Conservation (phyloP, 2,113 vertebrate species). For the Noturus placidus region DNA sequence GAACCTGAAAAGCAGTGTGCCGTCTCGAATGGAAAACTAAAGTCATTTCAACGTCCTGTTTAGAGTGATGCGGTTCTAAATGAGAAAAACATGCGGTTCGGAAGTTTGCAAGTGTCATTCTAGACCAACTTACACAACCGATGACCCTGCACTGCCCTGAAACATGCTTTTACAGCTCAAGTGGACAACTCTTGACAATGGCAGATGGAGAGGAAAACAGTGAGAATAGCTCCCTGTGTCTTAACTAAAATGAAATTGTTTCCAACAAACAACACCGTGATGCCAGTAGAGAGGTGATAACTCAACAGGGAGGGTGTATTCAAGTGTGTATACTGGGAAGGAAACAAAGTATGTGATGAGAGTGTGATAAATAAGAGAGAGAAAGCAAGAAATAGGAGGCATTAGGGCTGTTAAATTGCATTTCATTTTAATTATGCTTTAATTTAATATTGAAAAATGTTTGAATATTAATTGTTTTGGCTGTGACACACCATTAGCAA, state of each 20-base stretch:
- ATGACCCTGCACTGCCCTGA: not conserved
- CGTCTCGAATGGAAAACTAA: not conserved
- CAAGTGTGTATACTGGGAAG: not conserved
- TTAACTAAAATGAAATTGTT: conserved; percentile 32
- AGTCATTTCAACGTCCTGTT: not conserved
- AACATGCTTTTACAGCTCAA: not conserved
- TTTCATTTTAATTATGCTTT: conserved; percentile 17
- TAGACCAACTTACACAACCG: conserved; percentile 1
- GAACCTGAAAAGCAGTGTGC: not conserved
- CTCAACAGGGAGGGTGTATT: conserved; percentile 29
- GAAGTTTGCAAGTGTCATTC: not conserved
- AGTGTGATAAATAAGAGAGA: conserved; percentile 34
- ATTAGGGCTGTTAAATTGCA: not conserved
- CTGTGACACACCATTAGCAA: not conserved
- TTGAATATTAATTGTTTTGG: not conserved
- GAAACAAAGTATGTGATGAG: conserved; percentile 2
- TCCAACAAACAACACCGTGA: conserved; percentile 29
- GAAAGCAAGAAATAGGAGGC: not conserved
- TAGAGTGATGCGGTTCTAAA: too few relatives aligned
- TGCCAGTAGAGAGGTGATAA: conserved; percentile 40
- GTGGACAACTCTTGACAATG: not conserved
- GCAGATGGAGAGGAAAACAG: conserved; percentile 29
- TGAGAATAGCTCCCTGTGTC: conserved; percentile 39
- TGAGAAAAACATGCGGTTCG: not conserved
- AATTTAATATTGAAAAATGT: conserved; percentile 6